A percentile compares a stretch with the other conserved stretches of the same genome.
These are phyloP conservation scores for Aeoliscus strigatus DNA, from an alignment of 2,797 vertebrate species.

Conservation along the genomic window DNA sequence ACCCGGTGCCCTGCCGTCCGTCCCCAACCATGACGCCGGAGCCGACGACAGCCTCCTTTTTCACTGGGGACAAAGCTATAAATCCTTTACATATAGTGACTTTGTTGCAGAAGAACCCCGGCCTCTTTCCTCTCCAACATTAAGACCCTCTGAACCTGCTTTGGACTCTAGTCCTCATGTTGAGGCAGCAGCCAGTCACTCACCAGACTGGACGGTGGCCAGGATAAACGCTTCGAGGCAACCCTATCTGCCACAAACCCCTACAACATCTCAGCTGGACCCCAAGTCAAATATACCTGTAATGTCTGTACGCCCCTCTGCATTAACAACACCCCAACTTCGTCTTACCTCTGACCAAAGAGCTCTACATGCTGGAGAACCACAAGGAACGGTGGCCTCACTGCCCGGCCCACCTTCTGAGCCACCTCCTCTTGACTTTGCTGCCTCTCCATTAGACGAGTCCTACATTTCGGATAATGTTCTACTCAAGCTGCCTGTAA, in stretches of 20 bases:
- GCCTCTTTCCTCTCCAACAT: slow-evolving; percentile 30
- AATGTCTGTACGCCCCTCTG: slow-evolving; percentile 17
- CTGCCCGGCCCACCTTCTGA: slow-evolving; percentile 23
- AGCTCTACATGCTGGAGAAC: slow-evolving; percentile 20
- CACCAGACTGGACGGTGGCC: slow-evolving; percentile 34
- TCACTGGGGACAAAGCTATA: slow-evolving; percentile 24
- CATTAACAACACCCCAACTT: slow-evolving; percentile 20
- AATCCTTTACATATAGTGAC: slow-evolving; percentile 28
- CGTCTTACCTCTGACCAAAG: slow-evolving; percentile 29
- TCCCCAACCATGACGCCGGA: slow-evolving; percentile 25
- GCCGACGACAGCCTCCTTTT: slow-evolving; percentile 30
- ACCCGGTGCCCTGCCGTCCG: slow-evolving; percentile 41
- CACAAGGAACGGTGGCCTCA: slow-evolving; percentile 17
- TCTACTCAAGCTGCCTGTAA: slow-evolving; percentile 2
- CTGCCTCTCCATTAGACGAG: slow-evolving; percentile 25
- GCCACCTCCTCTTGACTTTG: slow-evolving; percentile 15
- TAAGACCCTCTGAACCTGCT: slow-evolving; percentile 34
- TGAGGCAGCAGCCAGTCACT: slow-evolving; percentile 32
- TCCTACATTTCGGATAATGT: slow-evolving; percentile 12
- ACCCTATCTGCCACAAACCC: slow-evolving; percentile 14
- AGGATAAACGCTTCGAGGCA: slow-evolving; percentile 35
- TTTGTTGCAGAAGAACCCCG: slow-evolving; percentile 26
- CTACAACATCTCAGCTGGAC: slow-evolving; percentile 26
- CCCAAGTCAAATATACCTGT: slow-evolving; percentile 30
- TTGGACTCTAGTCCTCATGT: slow-evolving; percentile 14